Evolutionary conservation across 2,888 invertebrate species (phyloP).

Genomic region (Cryptus armator): DNA sequence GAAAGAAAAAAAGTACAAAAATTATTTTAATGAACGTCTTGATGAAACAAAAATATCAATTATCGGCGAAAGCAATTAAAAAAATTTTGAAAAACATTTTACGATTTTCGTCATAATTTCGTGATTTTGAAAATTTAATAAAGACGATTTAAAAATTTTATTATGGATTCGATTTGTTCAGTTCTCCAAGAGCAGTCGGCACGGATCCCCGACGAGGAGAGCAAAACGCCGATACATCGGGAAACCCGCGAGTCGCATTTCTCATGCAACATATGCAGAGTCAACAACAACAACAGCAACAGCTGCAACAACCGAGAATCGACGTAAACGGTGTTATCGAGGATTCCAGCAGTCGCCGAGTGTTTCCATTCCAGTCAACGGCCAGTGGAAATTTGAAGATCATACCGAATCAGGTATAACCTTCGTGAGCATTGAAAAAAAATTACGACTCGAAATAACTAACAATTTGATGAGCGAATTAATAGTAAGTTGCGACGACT

Average conservation of each 20-base stretch:
- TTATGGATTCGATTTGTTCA: not conserved
- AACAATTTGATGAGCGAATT: too few relatives aligned
- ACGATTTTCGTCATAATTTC: too few relatives aligned
- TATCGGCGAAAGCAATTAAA: too few relatives aligned
- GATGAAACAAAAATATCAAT: too few relatives aligned
- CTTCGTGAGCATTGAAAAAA: not conserved
- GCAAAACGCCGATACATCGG: not conserved
- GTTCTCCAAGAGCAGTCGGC: conserved; percentile 52
- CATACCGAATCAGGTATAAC: conserved; percentile 88
- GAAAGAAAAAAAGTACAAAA: too few relatives aligned
- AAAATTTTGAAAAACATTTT: too few relatives aligned
- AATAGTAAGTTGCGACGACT: not conserved
- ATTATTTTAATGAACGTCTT: too few relatives aligned
- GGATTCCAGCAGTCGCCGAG: conserved; percentile 71
- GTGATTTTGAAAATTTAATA: not conserved
- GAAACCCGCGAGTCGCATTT: conserved; percentile 54
- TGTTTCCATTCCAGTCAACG: conserved; percentile 89
- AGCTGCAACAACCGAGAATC: conserved; percentile 42
- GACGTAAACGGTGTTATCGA: conserved; percentile 67
- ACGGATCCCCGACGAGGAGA: conserved; percentile 35
- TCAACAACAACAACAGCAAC: conserved; percentile 68
- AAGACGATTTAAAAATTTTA: not conserved
- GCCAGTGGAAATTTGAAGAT: conserved; percentile 91
- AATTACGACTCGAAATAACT: too few relatives aligned
- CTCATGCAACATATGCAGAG: conserved; percentile 77